Evolutionary conservation across 2,113 vertebrate species (phyloP).

Genomic region (Pomatorhinus ruficollis): DNA sequence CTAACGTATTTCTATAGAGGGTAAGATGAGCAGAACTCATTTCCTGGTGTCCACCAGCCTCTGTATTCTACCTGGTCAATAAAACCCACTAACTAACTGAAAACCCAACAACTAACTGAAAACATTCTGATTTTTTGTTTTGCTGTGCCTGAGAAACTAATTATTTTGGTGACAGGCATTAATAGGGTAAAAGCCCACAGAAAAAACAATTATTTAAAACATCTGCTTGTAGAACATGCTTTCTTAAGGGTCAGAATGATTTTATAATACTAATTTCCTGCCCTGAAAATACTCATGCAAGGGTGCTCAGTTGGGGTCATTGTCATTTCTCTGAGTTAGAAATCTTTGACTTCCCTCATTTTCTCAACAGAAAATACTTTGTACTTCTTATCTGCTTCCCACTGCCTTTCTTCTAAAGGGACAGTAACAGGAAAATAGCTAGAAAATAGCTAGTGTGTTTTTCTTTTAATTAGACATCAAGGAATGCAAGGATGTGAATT

Average conservation of each 20-base stretch:
- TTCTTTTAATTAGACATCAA: slow-evolving; percentile 54
- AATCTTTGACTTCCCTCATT: slow-evolving; percentile 22
- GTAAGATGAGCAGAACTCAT: background rate
- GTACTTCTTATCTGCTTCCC: slow-evolving; percentile 66
- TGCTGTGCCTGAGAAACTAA: background rate
- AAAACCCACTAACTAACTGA: background rate
- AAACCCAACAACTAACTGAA: background rate
- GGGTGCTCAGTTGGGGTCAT: background rate
- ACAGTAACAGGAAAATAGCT: slow-evolving; percentile 50
- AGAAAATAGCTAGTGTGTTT: slow-evolving; percentile 30
- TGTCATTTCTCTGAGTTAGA: slow-evolving; percentile 12
- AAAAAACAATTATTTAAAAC: background rate
- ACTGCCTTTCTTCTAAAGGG: slow-evolving; percentile 1
- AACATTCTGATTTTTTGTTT: background rate
- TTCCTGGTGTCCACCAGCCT: background rate
- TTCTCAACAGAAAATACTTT: slow-evolving; percentile 38
- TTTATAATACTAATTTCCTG: background rate
- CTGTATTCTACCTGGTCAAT: background rate
- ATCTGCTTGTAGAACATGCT: background rate
- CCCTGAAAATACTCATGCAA: background rate
- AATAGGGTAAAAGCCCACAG: background rate
- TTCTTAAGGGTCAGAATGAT: background rate
- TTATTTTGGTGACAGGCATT: background rate
- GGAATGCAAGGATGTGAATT: slow-evolving; percentile 61
- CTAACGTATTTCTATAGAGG: background rate